phyloP scores from a whole-genome alignment of 2,113 vertebrate genomes.

The Phaethornis superciliosus region DNA sequence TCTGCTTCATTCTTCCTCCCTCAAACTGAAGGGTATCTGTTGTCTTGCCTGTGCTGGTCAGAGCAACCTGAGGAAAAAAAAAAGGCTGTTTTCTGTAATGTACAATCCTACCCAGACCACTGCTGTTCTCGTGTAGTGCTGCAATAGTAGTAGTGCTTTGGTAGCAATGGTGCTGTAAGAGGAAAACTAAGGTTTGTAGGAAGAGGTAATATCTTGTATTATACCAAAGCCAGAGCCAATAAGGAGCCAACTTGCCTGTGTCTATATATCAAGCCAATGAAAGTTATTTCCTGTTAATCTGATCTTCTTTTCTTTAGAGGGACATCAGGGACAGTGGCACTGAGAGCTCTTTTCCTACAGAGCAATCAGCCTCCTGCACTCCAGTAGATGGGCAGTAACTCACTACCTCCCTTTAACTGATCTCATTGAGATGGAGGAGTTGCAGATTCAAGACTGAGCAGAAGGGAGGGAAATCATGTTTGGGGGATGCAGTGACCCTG shows the following conservation, averaged over 20 bases:
- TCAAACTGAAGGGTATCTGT: background rate
- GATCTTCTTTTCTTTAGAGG: background rate
- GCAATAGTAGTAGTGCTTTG: rapidly evolving
- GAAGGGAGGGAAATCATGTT: background rate
- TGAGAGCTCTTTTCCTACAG: rapidly evolving
- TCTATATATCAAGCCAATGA: background rate
- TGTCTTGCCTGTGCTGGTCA: background rate
- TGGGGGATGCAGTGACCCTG: background rate
- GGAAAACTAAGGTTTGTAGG: background rate
- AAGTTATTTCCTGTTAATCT: background rate
- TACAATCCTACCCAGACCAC: background rate
- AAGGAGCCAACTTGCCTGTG: background rate
- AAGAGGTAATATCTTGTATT: background rate
- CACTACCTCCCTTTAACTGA: background rate
- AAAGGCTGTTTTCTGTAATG: background rate
- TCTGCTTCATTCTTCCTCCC: background rate
- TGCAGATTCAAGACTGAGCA: background rate
- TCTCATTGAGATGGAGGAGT: background rate
- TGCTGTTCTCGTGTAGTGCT: background rate
- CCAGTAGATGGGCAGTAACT: background rate
- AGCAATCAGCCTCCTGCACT: background rate
- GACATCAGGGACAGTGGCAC: background rate
- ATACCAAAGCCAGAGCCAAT: background rate
- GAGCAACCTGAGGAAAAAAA: background rate
- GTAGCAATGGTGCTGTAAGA: background rate